Conservation (phyloP, 2,113 vertebrate genomes). For the Ictalurus furcatus region DNA sequence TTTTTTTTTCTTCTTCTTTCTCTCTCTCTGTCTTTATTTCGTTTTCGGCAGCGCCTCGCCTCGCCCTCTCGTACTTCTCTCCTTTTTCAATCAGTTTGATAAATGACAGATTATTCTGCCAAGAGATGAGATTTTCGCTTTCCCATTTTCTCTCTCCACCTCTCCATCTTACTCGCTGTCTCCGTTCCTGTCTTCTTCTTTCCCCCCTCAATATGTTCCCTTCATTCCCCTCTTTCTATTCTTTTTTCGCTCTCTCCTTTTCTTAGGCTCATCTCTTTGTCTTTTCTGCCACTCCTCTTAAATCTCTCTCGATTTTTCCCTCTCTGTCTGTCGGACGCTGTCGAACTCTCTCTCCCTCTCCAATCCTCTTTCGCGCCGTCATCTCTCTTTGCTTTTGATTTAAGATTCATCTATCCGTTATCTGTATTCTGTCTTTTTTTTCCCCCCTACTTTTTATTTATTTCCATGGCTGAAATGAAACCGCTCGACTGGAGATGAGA, state of each 20-base stretch:
- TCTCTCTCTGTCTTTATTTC: constrained; percentile 43
- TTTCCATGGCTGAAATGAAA: constrained; percentile 60
- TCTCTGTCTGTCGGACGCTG: constrained; percentile 39
- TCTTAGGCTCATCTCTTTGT: constrained; percentile 33
- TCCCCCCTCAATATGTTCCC: constrained; percentile 40
- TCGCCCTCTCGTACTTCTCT: constrained; percentile 48
- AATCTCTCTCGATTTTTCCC: constrained; percentile 37
- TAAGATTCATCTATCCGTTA: constrained; percentile 62
- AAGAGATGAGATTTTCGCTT: constrained; percentile 72
- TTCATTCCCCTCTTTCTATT: constrained; percentile 31
- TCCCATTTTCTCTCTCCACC: constrained; percentile 34
- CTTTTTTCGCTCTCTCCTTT: constrained; percentile 30
- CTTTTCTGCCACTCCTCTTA: constrained; percentile 45
- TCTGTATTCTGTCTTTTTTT: constrained; percentile 47
- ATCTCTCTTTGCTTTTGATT: constrained; percentile 52
- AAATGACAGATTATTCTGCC: constrained; percentile 74
- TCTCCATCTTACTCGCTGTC: constrained; percentile 12
- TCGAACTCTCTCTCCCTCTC: constrained; percentile 25
- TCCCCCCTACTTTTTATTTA: constrained; percentile 51
- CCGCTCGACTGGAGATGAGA: constrained; percentile 62
- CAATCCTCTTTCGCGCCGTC: not conserved
- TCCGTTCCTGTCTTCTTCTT: constrained; percentile 44
- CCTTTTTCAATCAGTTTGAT: constrained; percentile 71
- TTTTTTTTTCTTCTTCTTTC: constrained; percentile 17
- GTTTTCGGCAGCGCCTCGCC: constrained; percentile 9